phyloP scores from a whole-genome alignment of 2,888 invertebrate species.

The Pecten maximus region DNA sequence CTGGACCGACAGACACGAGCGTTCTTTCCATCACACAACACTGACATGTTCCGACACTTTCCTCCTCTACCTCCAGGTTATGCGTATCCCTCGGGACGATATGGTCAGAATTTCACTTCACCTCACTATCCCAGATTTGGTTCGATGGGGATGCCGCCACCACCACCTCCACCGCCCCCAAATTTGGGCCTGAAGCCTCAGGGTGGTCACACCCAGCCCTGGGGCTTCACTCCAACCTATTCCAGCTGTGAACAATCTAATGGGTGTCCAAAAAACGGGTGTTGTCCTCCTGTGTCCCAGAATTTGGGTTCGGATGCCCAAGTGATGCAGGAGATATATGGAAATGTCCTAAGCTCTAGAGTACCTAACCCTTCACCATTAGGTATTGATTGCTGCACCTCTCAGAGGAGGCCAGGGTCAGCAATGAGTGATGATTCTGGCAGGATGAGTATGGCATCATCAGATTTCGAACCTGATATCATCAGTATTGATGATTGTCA shows the following conservation, averaged over 20 bases:
- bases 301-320: constrained; percentile 67
- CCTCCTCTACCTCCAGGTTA: constrained; percentile 63
- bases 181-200: constrained; percentile 35
- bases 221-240: constrained; percentile 41
- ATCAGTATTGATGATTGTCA: constrained; percentile 74
- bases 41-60: constrained; percentile 66
- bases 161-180: constrained; percentile 39
- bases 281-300: constrained; percentile 72
- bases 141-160: constrained; percentile 43
- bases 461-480: constrained; percentile 71
- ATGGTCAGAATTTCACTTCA: constrained; percentile 52
- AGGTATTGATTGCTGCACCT: constrained; percentile 28
- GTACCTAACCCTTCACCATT: background rate
- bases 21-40: constrained; percentile 60
- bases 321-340: constrained; percentile 71
- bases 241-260: constrained; percentile 57
- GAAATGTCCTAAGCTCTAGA: constrained; percentile 52
- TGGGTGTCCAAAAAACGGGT: constrained; percentile 74
- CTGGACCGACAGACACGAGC: constrained; percentile 57
- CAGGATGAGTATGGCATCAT: constrained; percentile 61
- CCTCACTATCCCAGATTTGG: constrained; percentile 55
- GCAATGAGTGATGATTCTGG: constrained; percentile 53
- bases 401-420: constrained; percentile 45
- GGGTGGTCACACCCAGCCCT: constrained; percentile 41
- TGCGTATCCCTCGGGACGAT: constrained; percentile 63